Evolutionary conservation across 2,797 vertebrate genomes (phyloP).

Genomic region (Eulemur albifrons): DNA sequence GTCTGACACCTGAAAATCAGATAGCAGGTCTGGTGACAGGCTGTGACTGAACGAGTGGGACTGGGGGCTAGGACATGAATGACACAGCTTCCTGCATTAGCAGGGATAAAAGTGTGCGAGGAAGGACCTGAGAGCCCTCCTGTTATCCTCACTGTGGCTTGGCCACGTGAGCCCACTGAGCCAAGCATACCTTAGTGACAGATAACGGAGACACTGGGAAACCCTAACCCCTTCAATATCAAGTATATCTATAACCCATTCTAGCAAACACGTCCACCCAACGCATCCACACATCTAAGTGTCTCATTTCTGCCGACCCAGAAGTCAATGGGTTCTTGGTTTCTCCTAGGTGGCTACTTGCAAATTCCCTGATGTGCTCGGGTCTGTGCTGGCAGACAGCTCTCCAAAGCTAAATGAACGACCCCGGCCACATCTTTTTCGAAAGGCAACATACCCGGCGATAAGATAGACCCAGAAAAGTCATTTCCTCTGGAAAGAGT

Average conservation of each 20-base stretch:
- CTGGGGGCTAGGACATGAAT: not conserved
- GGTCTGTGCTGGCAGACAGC: not conserved
- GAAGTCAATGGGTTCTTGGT: not conserved
- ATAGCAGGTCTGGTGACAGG: not conserved
- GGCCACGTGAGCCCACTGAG: not conserved
- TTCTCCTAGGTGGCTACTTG: not conserved
- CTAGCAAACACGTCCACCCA: not conserved
- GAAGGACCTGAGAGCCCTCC: not conserved
- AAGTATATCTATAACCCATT: not conserved
- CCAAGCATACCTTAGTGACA: not conserved
- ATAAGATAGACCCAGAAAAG: constrained; percentile 30
- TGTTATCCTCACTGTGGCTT: not conserved
- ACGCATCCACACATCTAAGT: accelerated
- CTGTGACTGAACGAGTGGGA: not conserved
- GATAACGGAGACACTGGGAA: not conserved
- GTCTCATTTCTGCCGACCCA: not conserved
- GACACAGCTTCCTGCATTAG: not conserved
- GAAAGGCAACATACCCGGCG: not conserved
- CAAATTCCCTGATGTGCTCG: not conserved
- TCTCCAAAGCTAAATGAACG: not conserved
- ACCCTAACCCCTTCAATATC: not conserved
- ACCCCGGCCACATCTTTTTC: not conserved
- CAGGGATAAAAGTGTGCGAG: not conserved
- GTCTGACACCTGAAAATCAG: not conserved
- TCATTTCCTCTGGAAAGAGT: constrained; percentile 52